Evolutionary conservation across 2,888 invertebrate genomes (phyloP).

Genomic region (Himalopsyche kuldschensis): DNA sequence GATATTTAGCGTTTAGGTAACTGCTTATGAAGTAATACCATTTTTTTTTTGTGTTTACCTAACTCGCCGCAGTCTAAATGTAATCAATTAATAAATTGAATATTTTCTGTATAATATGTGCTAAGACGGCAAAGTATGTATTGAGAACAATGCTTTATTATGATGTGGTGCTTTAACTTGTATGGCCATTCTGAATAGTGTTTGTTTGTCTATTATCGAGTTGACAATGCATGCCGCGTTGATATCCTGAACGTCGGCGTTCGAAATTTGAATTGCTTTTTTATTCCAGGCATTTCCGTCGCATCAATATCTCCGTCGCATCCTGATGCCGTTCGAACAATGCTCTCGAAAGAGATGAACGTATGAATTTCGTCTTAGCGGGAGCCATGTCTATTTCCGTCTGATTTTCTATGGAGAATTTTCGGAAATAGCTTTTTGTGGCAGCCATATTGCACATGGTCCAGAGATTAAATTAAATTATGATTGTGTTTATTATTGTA

Average conservation of each 20-base stretch:
- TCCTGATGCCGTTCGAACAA: not conserved
- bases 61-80: too few relatives aligned
- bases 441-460: not conserved
- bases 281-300: not conserved
- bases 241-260: not conserved
- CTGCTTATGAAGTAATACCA: too few relatives aligned
- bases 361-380: not conserved
- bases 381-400: conserved; percentile 2
- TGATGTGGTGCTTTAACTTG: too few relatives aligned
- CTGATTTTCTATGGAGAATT: conserved; percentile 3
- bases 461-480: not conserved
- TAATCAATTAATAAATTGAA: too few relatives aligned
- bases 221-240: not conserved
- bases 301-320: not conserved
- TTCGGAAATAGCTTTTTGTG: not conserved
- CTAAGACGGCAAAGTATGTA: too few relatives aligned
- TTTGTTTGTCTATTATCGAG: not conserved
- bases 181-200: not conserved
- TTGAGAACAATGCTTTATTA: too few relatives aligned
- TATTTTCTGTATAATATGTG: too few relatives aligned
- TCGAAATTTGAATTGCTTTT: not conserved
- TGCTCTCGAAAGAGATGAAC: not conserved
- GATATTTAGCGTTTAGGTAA: too few relatives aligned
- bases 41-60: too few relatives aligned
- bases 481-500: not conserved